Evolutionary conservation across 2,888 invertebrate species (phyloP).

Genomic region (Belgica antarctica): DNA sequence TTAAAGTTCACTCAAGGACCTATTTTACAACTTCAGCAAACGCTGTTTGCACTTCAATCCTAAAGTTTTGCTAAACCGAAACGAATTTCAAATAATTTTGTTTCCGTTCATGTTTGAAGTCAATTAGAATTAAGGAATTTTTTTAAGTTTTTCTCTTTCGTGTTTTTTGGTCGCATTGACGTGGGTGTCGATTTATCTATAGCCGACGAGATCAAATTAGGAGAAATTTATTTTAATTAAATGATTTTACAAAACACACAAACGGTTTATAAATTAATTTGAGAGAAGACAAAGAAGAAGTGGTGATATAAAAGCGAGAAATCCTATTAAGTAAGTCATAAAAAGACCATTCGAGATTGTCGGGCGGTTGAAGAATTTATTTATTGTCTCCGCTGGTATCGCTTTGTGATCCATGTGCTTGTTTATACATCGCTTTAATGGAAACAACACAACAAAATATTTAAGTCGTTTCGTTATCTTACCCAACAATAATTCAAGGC

Average conservation of each 20-base stretch:
- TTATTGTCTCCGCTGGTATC: slow-evolving; percentile 33
- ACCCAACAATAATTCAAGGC: slow-evolving; percentile 37
- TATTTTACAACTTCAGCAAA: no score
- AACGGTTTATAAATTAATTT: slow-evolving; percentile 41
- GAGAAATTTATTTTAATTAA: slow-evolving; percentile 22
- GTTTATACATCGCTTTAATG: slow-evolving; percentile 36
- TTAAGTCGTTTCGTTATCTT: slow-evolving; percentile 35
- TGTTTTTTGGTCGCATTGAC: background rate
- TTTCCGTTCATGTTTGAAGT: no score
- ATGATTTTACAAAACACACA: slow-evolving; percentile 42
- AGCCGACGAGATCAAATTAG: slow-evolving; percentile 8
- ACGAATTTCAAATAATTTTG: no score
- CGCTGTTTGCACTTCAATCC: no score
- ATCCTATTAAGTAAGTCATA: slow-evolving; percentile 40
- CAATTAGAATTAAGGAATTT: no score
- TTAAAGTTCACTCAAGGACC: no score
- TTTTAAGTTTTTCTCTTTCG: no score
- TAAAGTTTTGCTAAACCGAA: no score
- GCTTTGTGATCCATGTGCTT: slow-evolving; percentile 27
- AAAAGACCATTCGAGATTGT: slow-evolving; percentile 23
- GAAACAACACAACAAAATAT: slow-evolving; percentile 39
- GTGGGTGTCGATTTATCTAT: slow-evolving; percentile 21
- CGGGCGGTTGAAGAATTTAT: slow-evolving; percentile 25
- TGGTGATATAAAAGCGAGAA: no score
- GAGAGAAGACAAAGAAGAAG: background rate